Base-by-base conservation (phyloP, 2,113 vertebrate species). In the Passer montanus region DNA sequence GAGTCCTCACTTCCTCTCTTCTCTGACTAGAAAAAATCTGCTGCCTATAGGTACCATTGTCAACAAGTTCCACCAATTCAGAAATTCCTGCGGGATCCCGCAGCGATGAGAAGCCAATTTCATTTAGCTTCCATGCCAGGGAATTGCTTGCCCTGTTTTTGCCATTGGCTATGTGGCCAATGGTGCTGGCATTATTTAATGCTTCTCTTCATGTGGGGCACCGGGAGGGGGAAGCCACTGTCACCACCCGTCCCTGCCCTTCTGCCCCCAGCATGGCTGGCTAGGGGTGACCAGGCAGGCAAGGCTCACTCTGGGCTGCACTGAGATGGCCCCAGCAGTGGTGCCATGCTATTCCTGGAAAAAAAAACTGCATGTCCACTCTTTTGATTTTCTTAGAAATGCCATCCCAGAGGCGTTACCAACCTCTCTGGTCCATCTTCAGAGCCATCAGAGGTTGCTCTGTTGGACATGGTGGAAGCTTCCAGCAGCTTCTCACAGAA, bases 101-200 rank as follows among this genome's bases (percentile, higher is more conserved):
- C 41, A 41, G 14, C 6, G 41, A 16, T 7, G 9, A 8, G 35
- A 19, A 30, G 16, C 26, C 2, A 5, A 19, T 26, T 2, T 47
- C 9, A 17, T 37, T 5, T 22, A 6, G 24, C 20, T 23, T 46
- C n/a, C 3, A 1, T 5, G 2, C 6, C 3, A 2, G 15, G 26
- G 43, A 60, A 37, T 60, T 24, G 5, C n/a, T 76, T 3, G 5
- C 21, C 15, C 2, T 14, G 26, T 18, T 59, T 47, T 5, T 22
- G 43, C 26, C 0, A 1, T 4, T 15, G 43, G 72, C 19, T 33
- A 35, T 10, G 53, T 7, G 41, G 24, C 53, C 31, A 55, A 19
- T 31, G 10, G 24, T 2, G 8, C 53, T 59, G 72, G 53, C 3
- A 21, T 21, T 37, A 9, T 49, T 49, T 11, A 19, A 2, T 2